Conservation (phyloP, 2,888 invertebrate species). For the Bimastos eiseni region DNA sequence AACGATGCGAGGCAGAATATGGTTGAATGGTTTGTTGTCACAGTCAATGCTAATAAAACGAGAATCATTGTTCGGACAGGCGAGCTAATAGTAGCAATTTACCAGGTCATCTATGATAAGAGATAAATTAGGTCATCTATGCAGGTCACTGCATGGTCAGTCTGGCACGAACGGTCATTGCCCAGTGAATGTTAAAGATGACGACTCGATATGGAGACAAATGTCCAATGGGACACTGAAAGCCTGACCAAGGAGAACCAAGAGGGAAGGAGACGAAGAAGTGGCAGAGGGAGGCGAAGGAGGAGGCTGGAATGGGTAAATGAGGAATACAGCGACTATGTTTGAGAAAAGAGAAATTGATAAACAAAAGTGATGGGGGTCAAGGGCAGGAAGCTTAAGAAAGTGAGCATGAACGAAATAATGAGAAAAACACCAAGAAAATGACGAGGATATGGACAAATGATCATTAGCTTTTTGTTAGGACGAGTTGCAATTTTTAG, state of each 20-base stretch:
- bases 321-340: not conserved
- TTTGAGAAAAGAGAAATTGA: not conserved
- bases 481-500: not conserved
- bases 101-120: not conserved
- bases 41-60: not conserved
- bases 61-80: conserved; percentile 13
- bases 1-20: not conserved
- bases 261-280: not conserved
- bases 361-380: not conserved
- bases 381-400: not conserved
- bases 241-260: not conserved
- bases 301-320: not conserved
- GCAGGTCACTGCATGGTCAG: not conserved
- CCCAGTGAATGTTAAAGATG: conserved; percentile 13
- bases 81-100: not conserved
- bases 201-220: not conserved
- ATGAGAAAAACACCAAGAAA: not conserved
- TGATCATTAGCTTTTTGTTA: not conserved
- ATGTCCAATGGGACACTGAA: not conserved
- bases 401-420: not conserved
- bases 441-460: not conserved
- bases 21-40: not conserved
- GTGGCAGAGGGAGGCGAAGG: not conserved
- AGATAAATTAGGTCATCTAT: not conserved
- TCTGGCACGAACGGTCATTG: not conserved